phyloP scores from a whole-genome alignment of 2,888 invertebrate species.

The Ophonus ardosiacus region DNA sequence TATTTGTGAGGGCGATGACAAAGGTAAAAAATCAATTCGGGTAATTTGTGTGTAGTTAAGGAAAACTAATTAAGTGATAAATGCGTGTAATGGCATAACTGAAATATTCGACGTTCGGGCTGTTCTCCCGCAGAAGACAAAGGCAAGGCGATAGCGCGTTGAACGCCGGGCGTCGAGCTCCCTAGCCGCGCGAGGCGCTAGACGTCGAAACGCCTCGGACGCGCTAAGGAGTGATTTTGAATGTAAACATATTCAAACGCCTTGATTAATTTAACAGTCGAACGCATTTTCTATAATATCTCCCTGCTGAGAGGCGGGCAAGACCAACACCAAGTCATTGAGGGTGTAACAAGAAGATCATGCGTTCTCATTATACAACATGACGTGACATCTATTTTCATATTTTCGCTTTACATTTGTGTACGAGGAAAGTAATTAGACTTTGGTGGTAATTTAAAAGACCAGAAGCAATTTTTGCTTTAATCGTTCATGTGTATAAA shows the following conservation, averaged over 20 bases:
- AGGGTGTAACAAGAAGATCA: slow-evolving; percentile 7
- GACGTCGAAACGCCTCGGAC: slow-evolving; percentile 26
- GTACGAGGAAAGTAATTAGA: not conserved
- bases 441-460: not conserved
- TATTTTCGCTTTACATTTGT: not conserved
- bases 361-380: not conserved
- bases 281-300: slow-evolving; percentile 62
- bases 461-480: not conserved
- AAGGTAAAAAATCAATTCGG: slow-evolving; percentile 36
- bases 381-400: slow-evolving; percentile 5
- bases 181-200: not conserved
- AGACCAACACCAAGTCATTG: slow-evolving; percentile 17
- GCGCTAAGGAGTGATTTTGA: slow-evolving; percentile 58
- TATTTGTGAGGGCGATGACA: slow-evolving; percentile 30
- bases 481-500: not conserved
- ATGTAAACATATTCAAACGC: slow-evolving; percentile 63
- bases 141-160: slow-evolving; percentile 35
- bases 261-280: slow-evolving; percentile 62
- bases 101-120: slow-evolving; percentile 40
- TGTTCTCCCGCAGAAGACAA: slow-evolving; percentile 31
- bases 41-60: slow-evolving; percentile 44
- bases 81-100: slow-evolving; percentile 55
- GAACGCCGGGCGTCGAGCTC: slow-evolving; percentile 4
- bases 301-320: not conserved
- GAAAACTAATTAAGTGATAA: slow-evolving; percentile 57